Conservation (phyloP, 64 coral and sea anemone species). For the Actinia tenebrosa region DNA sequence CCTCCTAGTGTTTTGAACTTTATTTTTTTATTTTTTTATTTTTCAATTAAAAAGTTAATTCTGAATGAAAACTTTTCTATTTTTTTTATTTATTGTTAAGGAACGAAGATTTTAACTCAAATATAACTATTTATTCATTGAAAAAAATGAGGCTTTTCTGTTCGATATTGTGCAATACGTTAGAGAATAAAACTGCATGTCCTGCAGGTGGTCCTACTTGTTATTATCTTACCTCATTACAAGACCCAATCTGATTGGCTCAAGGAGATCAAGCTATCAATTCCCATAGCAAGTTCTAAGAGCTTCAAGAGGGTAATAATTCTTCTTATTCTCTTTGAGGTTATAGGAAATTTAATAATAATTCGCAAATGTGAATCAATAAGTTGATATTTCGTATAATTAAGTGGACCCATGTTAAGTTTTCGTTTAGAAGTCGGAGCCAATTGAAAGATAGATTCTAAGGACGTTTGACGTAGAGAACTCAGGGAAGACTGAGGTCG, state of each 20-base stretch:
- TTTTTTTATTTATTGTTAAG: no score
- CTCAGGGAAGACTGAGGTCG: conserved; percentile 24
- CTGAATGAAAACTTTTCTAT: neutral
- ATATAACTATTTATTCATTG: neutral
- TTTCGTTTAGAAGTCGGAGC: neutral
- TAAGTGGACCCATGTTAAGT: neutral
- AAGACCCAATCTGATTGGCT: neutral
- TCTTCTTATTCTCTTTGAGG: neutral
- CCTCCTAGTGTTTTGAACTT: neutral
- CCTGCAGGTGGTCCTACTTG: neutral
- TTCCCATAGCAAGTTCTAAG: neutral
- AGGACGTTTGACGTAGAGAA: neutral
- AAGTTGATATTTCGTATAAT: neutral
- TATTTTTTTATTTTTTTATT: neutral
- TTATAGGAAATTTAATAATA: neutral
- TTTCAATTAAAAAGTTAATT: neutral
- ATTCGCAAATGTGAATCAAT: neutral
- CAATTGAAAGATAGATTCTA: neutral
- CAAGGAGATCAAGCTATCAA: neutral
- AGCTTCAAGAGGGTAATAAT: neutral
- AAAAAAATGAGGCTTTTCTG: neutral
- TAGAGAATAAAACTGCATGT: neutral
- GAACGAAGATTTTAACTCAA: no score
- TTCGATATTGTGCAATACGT: neutral
- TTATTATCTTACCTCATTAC: neutral